Evolutionary conservation across 2,113 vertebrate species (phyloP).

Genomic region (Gadus macrocephalus): DNA sequence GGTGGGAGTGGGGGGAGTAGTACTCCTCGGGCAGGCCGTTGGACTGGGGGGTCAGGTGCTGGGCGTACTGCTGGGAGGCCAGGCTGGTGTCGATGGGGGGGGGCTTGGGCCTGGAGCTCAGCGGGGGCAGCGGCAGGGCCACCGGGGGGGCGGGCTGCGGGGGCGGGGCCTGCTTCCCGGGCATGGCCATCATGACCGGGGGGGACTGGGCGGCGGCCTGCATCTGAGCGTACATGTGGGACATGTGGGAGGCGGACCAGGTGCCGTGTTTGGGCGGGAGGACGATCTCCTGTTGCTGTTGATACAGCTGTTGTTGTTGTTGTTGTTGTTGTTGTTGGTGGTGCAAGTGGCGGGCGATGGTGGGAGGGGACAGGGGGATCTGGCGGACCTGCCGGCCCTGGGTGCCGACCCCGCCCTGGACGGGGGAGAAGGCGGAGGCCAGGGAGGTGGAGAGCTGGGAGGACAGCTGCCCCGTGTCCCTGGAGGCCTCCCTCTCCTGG

Average conservation of each 20-base stretch:
- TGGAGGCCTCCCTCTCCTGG: conserved; percentile 65
- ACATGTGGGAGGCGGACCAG: conserved; percentile 72
- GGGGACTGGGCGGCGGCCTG: conserved; percentile 61
- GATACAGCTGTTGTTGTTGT: conserved; percentile 57
- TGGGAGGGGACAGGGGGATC: conserved; percentile 79
- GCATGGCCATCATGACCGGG: conserved; percentile 62
- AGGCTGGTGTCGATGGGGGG: conserved; percentile 60
- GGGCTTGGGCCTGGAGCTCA: conserved; percentile 67
- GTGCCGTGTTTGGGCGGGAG: conserved; percentile 72
- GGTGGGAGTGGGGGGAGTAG: conserved; percentile 60
- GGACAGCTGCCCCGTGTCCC: conserved; percentile 74
- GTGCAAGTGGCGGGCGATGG: conserved; percentile 63
- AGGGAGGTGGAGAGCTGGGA: conserved; percentile 77
- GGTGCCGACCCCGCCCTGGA: conserved; percentile 69
- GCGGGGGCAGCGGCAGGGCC: conserved; percentile 71
- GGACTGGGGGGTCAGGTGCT: conserved; percentile 54
- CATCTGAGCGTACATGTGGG: conserved; percentile 67
- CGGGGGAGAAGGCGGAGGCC: conserved; percentile 76
- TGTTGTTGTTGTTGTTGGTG: conserved; percentile 30
- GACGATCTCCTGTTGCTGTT: conserved; percentile 35
- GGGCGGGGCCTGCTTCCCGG: conserved; percentile 61
- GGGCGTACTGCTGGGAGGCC: conserved; percentile 51
- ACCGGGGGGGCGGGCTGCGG: conserved; percentile 69
- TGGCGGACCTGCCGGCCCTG: conserved; percentile 68
- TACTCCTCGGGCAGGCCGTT: conserved; percentile 68